phyloP scores from a whole-genome alignment of 1,140 invertebrate genomes.

The Neotoxoptera formosana region DNA sequence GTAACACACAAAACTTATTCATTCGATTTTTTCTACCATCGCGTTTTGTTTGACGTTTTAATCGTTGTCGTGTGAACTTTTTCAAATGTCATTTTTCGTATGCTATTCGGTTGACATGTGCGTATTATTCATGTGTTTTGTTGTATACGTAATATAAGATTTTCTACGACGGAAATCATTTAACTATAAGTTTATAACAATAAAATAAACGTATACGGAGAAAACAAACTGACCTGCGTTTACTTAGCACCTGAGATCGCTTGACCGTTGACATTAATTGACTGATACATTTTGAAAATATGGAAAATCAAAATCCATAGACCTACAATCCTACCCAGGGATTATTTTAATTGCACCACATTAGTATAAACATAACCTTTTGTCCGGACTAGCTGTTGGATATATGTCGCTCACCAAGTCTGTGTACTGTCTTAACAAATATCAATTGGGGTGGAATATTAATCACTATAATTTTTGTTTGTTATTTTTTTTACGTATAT shows the following conservation, averaged over 20 bases:
- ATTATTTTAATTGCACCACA: slow-evolving; percentile 9
- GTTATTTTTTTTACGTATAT: neutral
- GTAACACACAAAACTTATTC: neutral
- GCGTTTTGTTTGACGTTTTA: neutral
- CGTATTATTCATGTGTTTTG: neutral
- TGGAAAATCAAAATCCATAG: slow-evolving; percentile 21
- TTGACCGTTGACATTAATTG: slow-evolving; percentile 25
- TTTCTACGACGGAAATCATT: neutral
- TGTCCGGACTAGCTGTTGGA: too few relatives aligned
- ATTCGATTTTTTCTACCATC: neutral
- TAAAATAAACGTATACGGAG: neutral
- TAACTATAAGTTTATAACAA: neutral
- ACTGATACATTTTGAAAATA: neutral
- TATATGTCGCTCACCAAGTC: neutral
- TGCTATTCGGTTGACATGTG: neutral
- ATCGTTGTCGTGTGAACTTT: neutral
- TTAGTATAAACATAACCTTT: neutral
- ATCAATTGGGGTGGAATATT: neutral
- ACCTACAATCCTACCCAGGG: neutral
- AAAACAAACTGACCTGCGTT: neutral
- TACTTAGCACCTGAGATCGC: slow-evolving; percentile 25
- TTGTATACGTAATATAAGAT: neutral
- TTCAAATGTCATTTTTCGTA: neutral
- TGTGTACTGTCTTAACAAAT: neutral
- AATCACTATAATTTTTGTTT: neutral